Conservation (phyloP, 2,888 invertebrate species). For the Cenopis cana region DNA sequence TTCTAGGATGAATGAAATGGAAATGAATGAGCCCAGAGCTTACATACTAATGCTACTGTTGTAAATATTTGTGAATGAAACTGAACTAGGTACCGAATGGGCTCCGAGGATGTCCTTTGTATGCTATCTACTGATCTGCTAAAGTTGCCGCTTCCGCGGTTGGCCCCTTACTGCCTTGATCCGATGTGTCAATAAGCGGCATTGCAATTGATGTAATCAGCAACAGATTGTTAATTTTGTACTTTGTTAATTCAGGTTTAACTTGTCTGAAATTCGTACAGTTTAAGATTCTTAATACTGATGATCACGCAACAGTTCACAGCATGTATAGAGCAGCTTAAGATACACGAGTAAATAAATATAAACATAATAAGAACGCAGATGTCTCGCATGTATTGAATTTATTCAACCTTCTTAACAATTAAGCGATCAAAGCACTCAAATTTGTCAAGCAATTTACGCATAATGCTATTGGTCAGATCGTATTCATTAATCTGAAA, state of each 20-base stretch:
- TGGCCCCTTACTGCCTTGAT: slow-evolving; percentile 27
- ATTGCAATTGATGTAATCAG: slow-evolving; percentile 28
- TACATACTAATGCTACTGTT: slow-evolving; percentile 64
- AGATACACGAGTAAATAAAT: slow-evolving; percentile 13
- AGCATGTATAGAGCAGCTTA: neutral
- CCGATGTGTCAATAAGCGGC: slow-evolving; percentile 31
- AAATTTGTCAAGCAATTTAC: slow-evolving; percentile 42
- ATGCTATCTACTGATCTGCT: slow-evolving; percentile 39
- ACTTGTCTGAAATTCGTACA: slow-evolving; percentile 7
- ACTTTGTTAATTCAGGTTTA: slow-evolving; percentile 17
- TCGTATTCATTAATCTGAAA: slow-evolving; percentile 35
- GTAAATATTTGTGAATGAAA: slow-evolving; percentile 77
- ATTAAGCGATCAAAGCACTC: slow-evolving; percentile 24
- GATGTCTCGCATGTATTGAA: slow-evolving; percentile 33
- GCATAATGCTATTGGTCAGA: slow-evolving; percentile 33
- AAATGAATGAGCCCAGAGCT: slow-evolving; percentile 59
- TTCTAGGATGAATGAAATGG: slow-evolving; percentile 47
- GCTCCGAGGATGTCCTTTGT: slow-evolving; percentile 36
- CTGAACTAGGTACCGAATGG: slow-evolving; percentile 48
- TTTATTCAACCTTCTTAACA: slow-evolving; percentile 29
- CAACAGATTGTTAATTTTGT: slow-evolving; percentile 25
- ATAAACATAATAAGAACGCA: slow-evolving; percentile 21
- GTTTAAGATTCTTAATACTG: slow-evolving; percentile 2
- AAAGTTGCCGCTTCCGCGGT: slow-evolving; percentile 37
- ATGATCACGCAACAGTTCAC: slow-evolving; percentile 3